Evolutionary conservation across 2,113 vertebrate genomes (phyloP).

Genomic region (Neodon shergylaensis): DNA sequence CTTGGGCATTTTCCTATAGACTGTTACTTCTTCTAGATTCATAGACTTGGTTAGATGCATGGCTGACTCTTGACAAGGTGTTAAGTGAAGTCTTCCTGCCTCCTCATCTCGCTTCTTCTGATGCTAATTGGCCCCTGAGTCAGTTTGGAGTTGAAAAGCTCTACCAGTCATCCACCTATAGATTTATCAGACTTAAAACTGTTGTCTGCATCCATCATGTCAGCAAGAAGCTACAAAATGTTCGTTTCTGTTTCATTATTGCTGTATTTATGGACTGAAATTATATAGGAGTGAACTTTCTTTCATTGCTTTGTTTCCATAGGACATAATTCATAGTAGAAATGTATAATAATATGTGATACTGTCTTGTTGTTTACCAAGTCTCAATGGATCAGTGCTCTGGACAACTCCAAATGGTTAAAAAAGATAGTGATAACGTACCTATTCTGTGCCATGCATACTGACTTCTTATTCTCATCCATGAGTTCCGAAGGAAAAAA

Average conservation of each 20-base stretch:
- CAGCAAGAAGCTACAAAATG: background rate
- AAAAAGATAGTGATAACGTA: background rate
- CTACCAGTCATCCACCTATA: background rate
- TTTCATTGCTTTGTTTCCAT: background rate
- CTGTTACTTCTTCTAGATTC: conserved; percentile 24
- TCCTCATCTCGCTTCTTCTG: background rate
- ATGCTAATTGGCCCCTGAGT: background rate
- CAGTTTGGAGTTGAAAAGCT: background rate
- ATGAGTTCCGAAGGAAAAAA: background rate
- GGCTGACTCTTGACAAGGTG: background rate
- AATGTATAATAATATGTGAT: background rate
- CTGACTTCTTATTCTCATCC: background rate
- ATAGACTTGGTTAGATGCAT: background rate
- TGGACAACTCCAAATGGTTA: background rate
- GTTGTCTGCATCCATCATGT: background rate
- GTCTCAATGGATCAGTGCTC: background rate
- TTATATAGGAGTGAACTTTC: background rate
- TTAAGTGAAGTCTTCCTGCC: background rate
- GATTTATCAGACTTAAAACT: background rate
- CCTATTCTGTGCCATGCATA: background rate
- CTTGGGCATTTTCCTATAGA: background rate
- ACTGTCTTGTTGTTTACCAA: background rate
- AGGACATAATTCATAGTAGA: background rate
- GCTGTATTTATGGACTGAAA: conserved; percentile 6
- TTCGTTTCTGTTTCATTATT: background rate